phyloP scores from a whole-genome alignment of 2,113 vertebrate species.

The Ascaphus truei region DNA sequence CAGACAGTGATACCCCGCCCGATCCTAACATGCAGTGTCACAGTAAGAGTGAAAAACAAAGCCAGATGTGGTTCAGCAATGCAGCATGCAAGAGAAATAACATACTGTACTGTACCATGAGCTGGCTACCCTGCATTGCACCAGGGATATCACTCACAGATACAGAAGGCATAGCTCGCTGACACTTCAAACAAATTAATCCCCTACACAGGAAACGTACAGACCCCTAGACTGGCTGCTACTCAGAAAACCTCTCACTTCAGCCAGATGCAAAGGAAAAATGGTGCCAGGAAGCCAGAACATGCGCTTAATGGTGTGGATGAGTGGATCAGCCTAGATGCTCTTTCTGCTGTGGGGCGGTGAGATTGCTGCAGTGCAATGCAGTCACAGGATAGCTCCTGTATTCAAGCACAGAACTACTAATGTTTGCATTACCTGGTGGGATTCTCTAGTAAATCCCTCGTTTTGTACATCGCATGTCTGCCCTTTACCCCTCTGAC shows the following conservation, averaged over 20 bases:
- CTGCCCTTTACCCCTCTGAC: no score
- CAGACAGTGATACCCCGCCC: no score
- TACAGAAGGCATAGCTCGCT: background rate
- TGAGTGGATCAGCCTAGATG: background rate
- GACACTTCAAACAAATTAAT: conserved; percentile 45
- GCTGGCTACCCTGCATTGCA: background rate
- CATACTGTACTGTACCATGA: background rate
- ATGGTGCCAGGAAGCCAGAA: background rate
- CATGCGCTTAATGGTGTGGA: background rate
- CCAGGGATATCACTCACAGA: conserved; percentile 33
- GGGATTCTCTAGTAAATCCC: no score
- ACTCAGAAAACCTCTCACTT: background rate
- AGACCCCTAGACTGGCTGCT: conserved; percentile 33
- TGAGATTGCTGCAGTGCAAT: no score
- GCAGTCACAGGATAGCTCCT: no score
- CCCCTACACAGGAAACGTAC: conserved; percentile 29
- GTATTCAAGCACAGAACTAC: no score
- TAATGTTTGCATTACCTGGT: no score
- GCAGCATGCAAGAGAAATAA: background rate
- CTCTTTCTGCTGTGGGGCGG: background rate
- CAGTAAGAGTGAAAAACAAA: background rate
- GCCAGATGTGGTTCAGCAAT: background rate
- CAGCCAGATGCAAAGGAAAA: background rate
- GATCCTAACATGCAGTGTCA: background rate
- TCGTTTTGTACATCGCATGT: no score